Evolutionary conservation across 2,113 vertebrate species (phyloP), one percentile per base, ranked within the genome.

Genomic region (Salvator merianae): DNA sequence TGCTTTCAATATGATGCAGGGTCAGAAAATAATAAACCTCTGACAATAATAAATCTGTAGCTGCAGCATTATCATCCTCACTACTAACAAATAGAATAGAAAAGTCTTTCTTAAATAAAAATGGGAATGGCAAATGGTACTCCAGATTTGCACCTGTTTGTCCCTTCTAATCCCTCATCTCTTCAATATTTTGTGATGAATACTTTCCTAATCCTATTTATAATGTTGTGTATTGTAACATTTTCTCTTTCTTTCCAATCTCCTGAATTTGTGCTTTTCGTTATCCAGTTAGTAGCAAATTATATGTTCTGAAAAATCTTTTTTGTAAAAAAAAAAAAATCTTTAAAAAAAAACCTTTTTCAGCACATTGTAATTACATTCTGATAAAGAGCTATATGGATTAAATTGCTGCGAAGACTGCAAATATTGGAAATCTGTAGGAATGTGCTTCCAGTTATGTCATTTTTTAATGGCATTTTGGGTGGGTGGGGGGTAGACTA

Each of bases 71-170:
- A 63, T 71, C 71, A 28, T 20, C 16, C 47, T 43, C 81, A 24
- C 40, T 81, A 55, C n/a, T 18, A 66, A 40, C 26, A 68, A 68
- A 84, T 71, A 72, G 32, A 82, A 47, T 69, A 32, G 85, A 88
- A 87, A 47, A 3, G n/a, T n/a, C n/a, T 43, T 38, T 59, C 43
- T 72, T 72, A 89, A 87, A 91, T 92, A 82, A 89, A 90, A 89
- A 82, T 47, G 30, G 62, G 80, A 91, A 84, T 10, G 79, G 63
- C 74, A 69, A 85, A 38, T 3, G 62, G 34, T 88, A 3, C 76
- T 77, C 34, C 34, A 88, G 81, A 68, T 80, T 24, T 86, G 43
- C 70, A n/a, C 18, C 65, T 66, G 5, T 68, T 77, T 16, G 38
- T 30, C 50, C 38, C 24, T n/a, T 34, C 55, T 22, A 82, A 43